Evolutionary conservation across 2,888 invertebrate species (phyloP).

Genomic region (Oscheius sp.): DNA sequence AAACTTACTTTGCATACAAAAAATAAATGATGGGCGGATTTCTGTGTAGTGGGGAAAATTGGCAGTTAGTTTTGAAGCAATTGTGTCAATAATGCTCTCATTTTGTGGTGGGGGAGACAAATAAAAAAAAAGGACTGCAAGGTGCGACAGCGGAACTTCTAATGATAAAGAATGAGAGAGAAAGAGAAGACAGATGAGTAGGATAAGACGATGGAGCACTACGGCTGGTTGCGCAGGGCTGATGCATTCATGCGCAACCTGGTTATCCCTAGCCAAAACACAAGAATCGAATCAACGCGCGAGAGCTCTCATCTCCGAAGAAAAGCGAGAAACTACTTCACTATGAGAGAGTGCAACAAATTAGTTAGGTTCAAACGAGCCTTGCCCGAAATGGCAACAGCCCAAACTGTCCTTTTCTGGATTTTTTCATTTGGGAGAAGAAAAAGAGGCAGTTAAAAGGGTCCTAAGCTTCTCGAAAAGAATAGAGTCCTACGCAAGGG

Average conservation of each 20-base stretch:
- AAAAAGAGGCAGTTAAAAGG: neutral
- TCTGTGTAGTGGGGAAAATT: too few species aligned
- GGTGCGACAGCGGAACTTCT: neutral
- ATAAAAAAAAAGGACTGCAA: too few species aligned
- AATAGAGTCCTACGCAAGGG: neutral
- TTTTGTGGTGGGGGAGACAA: neutral
- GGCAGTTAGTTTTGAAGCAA: neutral
- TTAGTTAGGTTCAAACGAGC: conserved; percentile 3
- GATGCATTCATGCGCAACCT: conserved; percentile 38
- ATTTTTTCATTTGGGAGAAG: neutral
- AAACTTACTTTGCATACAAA: too few species aligned
- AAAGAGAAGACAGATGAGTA: conserved; percentile 19
- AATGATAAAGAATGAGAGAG: neutral
- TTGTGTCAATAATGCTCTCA: neutral
- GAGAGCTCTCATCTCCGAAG: conserved; percentile 30
- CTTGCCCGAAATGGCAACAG: neutral
- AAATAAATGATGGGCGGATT: too few species aligned
- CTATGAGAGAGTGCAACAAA: conserved; percentile 16
- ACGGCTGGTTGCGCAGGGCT: conserved; percentile 32
- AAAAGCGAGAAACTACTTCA: conserved; percentile 19
- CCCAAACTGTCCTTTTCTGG: neutral
- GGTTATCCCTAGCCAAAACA: conserved; percentile 39
- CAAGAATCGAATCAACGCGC: conserved; percentile 36
- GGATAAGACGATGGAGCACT: conserved; percentile 16
- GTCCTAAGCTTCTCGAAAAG: neutral